These are phyloP conservation scores for Trichonephila clavipes DNA, from an alignment of 1,140 invertebrate species.

Conservation along the genomic window DNA sequence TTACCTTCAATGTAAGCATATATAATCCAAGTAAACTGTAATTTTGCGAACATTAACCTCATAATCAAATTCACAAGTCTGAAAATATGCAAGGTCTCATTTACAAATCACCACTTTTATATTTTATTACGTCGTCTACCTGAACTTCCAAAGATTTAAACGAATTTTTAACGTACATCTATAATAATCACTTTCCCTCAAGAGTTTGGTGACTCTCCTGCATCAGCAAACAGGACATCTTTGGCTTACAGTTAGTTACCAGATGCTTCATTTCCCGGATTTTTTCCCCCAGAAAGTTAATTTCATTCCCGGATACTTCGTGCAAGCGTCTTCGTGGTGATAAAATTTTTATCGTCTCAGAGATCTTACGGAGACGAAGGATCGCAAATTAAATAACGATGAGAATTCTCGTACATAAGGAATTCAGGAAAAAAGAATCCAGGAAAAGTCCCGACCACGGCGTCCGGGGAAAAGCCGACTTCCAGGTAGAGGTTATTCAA, in stretches of 20 bases:
- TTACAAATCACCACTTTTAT: background rate
- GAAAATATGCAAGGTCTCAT: background rate
- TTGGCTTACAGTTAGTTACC: background rate
- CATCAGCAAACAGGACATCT: slow-evolving; percentile 18
- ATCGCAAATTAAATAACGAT: slow-evolving; percentile 53
- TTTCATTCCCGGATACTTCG: background rate
- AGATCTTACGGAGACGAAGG: background rate
- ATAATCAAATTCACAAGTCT: too few species aligned
- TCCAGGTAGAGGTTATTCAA: slow-evolving; percentile 23
- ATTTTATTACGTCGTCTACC: background rate
- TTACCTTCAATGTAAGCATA: too few species aligned
- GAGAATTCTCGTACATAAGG: slow-evolving; percentile 25
- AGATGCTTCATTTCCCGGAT: background rate
- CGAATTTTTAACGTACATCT: background rate
- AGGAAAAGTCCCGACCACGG: background rate
- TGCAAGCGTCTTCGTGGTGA: slow-evolving; percentile 13
- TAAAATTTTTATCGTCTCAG: slow-evolving; percentile 50
- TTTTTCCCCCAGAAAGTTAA: slow-evolving; percentile 27
- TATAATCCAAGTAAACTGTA: too few species aligned
- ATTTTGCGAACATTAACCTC: too few species aligned
- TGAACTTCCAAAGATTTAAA: background rate
- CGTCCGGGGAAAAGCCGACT: background rate
- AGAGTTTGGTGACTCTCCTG: background rate
- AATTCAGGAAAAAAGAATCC: slow-evolving; percentile 42
- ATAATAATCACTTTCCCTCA: background rate